A percentile compares a stretch with the other conserved stretches of the same genome.
phyloP scores from a whole-genome alignment of 2,113 vertebrate species.

The Sinocyclocheilus anophthalmus region DNA sequence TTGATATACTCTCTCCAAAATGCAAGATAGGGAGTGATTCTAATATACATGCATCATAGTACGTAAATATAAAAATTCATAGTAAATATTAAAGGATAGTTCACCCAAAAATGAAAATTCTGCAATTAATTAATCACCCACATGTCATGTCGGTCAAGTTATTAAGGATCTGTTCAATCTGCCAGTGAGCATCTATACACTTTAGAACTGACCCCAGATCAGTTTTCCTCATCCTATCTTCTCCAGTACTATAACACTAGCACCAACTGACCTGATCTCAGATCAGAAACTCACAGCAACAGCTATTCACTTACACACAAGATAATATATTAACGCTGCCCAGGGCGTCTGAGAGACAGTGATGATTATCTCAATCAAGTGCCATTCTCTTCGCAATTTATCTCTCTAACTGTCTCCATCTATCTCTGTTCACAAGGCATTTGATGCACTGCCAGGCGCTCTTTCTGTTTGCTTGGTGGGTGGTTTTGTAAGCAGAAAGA shows the following conservation, averaged over 20 bases:
- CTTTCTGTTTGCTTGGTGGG: constrained; percentile 63
- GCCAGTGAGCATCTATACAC: not conserved
- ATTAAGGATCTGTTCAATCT: not conserved
- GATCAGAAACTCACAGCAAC: not conserved
- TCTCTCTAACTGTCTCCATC: constrained; percentile 13
- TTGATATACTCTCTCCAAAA: too few species aligned
- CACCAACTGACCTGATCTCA: not conserved
- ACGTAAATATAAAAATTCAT: too few species aligned
- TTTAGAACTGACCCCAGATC: not conserved
- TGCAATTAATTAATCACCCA: too few species aligned
- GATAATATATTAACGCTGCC: not conserved
- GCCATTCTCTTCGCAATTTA: constrained; percentile 22
- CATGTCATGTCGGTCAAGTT: too few species aligned
- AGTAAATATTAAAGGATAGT: too few species aligned
- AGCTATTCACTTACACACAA: not conserved
- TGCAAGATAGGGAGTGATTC: too few species aligned
- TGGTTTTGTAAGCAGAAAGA: constrained; percentile 51
- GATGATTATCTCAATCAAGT: constrained; percentile 35
- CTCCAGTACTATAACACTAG: not conserved
- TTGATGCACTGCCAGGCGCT: constrained; percentile 65
- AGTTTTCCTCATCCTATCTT: not conserved
- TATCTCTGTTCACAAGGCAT: constrained; percentile 45
- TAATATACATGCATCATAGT: too few species aligned
- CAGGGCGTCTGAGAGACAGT: not conserved
- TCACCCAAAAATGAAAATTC: too few species aligned